Percentiles rank a stretch among this genome's conserved stretches.
phyloP scores from a whole-genome alignment of 2,888 invertebrate genomes.

The Xanthia icteritia region DNA sequence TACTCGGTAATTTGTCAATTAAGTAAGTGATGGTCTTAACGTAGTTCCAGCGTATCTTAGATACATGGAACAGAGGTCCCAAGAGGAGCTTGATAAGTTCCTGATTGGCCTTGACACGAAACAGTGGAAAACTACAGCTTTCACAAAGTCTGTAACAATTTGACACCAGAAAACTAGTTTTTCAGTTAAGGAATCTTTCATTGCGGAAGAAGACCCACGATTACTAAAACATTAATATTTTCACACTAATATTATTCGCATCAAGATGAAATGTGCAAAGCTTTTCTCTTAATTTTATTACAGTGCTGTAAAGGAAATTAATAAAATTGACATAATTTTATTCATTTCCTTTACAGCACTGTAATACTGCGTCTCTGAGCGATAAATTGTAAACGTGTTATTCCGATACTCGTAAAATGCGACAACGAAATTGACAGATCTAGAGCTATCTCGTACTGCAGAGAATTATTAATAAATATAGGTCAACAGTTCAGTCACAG shows the following conservation, averaged over 20 bases:
- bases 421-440: constrained; percentile 38
- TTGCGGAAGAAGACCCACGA: not conserved
- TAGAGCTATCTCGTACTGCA: constrained; percentile 18
- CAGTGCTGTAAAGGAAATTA: constrained; percentile 17
- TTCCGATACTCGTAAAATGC: constrained; percentile 33
- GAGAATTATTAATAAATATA: constrained; percentile 38
- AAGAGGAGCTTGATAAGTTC: constrained; percentile 64
- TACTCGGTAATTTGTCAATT: constrained; percentile 57
- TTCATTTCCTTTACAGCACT: too few species aligned
- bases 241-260: not conserved
- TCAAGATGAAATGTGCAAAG: not conserved
- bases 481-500: constrained; percentile 31
- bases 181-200: not conserved
- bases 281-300: constrained; percentile 9
- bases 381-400: constrained; percentile 22
- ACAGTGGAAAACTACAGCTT: constrained; percentile 44
- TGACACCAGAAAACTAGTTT: not conserved
- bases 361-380: constrained; percentile 4
- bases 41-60: constrained; percentile 18
- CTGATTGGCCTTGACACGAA: constrained; percentile 75
- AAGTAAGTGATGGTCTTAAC: constrained; percentile 42
- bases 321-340: too few species aligned
- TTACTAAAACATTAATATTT: not conserved
- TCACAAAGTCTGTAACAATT: not conserved
- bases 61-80: constrained; percentile 55